A percentile compares a stretch with the other conserved stretches of the same genome.
These are phyloP conservation scores for Rhogogaster chlorosoma DNA, from an alignment of 2,888 invertebrate genomes.

Conservation along the genomic window DNA sequence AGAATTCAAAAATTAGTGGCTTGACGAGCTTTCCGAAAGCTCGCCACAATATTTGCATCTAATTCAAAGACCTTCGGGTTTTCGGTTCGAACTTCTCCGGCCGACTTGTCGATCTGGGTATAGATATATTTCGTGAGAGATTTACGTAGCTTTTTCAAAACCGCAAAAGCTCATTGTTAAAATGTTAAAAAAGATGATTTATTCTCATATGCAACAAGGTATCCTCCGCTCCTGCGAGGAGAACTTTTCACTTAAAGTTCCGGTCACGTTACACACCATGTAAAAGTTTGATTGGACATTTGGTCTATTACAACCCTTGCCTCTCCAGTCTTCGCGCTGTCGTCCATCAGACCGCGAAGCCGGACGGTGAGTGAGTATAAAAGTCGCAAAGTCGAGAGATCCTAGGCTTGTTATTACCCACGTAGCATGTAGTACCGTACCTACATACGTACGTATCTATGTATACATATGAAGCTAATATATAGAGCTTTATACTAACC, in stretches of 20 bases:
- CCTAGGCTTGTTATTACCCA: conserved; percentile 31
- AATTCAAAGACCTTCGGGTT: no score
- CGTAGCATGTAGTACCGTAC: neutral
- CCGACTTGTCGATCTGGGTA: no score
- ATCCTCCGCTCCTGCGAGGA: neutral
- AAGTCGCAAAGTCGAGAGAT: conserved; percentile 28
- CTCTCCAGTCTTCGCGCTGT: neutral
- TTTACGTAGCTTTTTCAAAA: no score
- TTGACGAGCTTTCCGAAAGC: no score
- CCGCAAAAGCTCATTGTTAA: no score
- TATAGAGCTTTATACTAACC: conserved; percentile 1
- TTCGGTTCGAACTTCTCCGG: no score
- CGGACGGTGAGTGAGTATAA: conserved; percentile 17
- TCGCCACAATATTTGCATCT: no score
- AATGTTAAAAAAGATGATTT: neutral
- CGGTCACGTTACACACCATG: conserved; percentile 17
- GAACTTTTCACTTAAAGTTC: conserved; percentile 28
- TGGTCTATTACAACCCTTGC: conserved; percentile 30
- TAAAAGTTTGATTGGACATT: conserved; percentile 47
- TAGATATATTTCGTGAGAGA: no score
- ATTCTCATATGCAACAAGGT: neutral
- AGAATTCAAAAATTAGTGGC: no score
- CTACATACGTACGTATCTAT: neutral
- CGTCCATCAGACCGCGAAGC: conserved; percentile 1
- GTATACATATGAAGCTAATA: neutral